Evolutionary conservation across 2,888 invertebrate genomes (phyloP).

Genomic region (Clepsis dumicolana): DNA sequence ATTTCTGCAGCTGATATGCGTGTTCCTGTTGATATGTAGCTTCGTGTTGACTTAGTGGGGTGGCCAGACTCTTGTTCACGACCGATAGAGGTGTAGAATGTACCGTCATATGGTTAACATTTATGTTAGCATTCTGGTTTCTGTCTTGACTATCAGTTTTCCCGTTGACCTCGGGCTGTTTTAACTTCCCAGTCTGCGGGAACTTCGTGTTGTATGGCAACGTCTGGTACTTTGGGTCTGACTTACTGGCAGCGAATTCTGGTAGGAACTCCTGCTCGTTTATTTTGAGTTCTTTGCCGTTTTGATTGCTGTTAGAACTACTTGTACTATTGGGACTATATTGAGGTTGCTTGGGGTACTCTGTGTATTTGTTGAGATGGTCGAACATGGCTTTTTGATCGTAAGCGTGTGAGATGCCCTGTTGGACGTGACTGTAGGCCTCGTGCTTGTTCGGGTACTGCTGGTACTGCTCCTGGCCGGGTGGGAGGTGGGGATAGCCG

Average conservation of each 20-base stretch:
- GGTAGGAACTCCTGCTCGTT: conserved; percentile 86
- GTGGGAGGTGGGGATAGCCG: conserved; percentile 70
- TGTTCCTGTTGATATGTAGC: conserved; percentile 83
- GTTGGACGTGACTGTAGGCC: conserved; percentile 75
- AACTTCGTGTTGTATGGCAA: conserved; percentile 96
- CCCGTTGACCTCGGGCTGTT: conserved; percentile 70
- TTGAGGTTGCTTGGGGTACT: conserved; percentile 82
- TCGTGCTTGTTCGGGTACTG: conserved; percentile 79
- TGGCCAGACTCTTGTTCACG: conserved; percentile 88
- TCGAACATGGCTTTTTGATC: conserved; percentile 78
- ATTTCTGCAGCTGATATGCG: conserved; percentile 84
- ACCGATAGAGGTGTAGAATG: conserved; percentile 83
- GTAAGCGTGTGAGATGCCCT: conserved; percentile 79
- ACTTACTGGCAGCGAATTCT: conserved; percentile 92
- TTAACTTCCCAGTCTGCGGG: conserved; percentile 85
- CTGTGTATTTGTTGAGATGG: conserved; percentile 79
- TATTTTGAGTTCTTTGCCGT: conserved; percentile 79
- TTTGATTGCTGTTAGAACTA: conserved; percentile 82
- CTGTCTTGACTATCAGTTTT: conserved; percentile 73
- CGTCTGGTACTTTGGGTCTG: conserved; percentile 96
- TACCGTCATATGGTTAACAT: conserved; percentile 84
- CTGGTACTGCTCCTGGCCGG: conserved; percentile 75
- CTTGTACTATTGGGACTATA: conserved; percentile 86
- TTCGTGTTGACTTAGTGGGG: conserved; percentile 87
- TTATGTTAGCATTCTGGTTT: conserved; percentile 70